These are phyloP conservation scores for Noctua comes DNA, from an alignment of 2,888 invertebrate genomes.

Conservation along the genomic window DNA sequence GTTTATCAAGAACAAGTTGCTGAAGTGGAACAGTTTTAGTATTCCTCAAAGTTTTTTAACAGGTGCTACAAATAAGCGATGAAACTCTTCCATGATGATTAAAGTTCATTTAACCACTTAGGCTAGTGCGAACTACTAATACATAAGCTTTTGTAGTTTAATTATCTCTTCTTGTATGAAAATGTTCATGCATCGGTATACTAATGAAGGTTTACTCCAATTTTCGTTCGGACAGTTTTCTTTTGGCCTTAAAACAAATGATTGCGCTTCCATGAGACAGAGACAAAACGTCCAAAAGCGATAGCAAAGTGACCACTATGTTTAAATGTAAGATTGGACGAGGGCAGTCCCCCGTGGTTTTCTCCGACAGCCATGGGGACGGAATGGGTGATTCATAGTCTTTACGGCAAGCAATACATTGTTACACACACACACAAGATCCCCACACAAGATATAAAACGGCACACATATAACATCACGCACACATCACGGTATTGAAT, in stretches of 20 bases:
- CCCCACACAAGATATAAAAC: background rate
- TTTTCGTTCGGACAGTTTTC: background rate
- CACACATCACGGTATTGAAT: background rate
- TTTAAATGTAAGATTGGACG: slow-evolving; percentile 37
- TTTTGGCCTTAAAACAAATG: slow-evolving; percentile 22
- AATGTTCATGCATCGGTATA: background rate
- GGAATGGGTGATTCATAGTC: slow-evolving; percentile 51
- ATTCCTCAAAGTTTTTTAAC: slow-evolving; percentile 37
- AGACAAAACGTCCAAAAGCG: slow-evolving; percentile 19
- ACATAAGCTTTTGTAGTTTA: background rate
- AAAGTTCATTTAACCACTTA: background rate
- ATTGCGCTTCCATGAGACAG: slow-evolving; percentile 16
- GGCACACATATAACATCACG: background rate
- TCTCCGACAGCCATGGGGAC: slow-evolving; percentile 20
- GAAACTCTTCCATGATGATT: slow-evolving; percentile 13
- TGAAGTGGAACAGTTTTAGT: too few species aligned
- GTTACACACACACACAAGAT: background rate
- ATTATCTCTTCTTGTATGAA: background rate
- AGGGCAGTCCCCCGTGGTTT: slow-evolving; percentile 36
- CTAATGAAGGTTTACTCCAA: background rate
- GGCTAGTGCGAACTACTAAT: background rate
- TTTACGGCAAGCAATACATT: slow-evolving; percentile 7
- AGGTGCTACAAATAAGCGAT: slow-evolving; percentile 17
- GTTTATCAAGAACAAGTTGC: slow-evolving; percentile 23
- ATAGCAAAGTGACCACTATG: slow-evolving; percentile 45